A percentile compares a stretch with the other conserved stretches of the same genome.
These are phyloP conservation scores for Esox niger DNA, from an alignment of 2,113 vertebrate genomes.

Conservation along the genomic window DNA sequence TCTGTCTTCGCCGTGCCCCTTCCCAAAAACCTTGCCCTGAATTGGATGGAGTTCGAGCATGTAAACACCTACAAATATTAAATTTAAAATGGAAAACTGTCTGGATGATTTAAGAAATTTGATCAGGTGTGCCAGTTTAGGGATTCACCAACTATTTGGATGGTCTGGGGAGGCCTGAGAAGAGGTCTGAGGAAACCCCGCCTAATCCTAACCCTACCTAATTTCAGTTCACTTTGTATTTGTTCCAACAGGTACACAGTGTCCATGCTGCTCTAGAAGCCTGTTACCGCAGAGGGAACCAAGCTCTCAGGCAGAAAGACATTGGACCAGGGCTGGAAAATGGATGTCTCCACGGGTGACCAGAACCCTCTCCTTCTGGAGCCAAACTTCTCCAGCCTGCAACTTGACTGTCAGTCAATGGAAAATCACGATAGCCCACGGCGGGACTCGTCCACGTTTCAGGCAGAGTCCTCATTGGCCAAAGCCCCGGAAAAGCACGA, in stretches of 20 bases:
- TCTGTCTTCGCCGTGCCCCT: too few species aligned
- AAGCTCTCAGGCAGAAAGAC: constrained; percentile 2
- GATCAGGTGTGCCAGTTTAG: too few species aligned
- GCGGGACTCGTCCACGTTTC: constrained; percentile 1
- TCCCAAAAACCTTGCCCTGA: too few species aligned
- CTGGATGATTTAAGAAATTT: too few species aligned
- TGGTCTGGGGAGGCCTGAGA: too few species aligned
- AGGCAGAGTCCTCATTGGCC: rapidly evolving
- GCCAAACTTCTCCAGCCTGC: constrained; percentile 65
- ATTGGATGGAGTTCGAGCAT: too few species aligned
- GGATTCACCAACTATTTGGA: too few species aligned
- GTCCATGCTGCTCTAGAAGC: background rate
- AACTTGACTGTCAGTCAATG: constrained; percentile 28
- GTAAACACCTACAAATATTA: too few species aligned
- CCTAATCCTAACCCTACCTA: background rate
- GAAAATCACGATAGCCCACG: constrained; percentile 27
- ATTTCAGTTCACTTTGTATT: background rate
- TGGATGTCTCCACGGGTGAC: constrained; percentile 65
- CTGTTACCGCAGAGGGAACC: constrained; percentile 22
- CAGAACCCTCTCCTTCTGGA: constrained; percentile 65
- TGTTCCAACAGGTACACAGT: background rate
- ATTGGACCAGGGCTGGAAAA: background rate
- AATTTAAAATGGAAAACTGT: too few species aligned
- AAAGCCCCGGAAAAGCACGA: constrained; percentile 12
- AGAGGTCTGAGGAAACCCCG: too few species aligned